phyloP scores from a whole-genome alignment of 2,797 vertebrate genomes.

The Mormyrus proboscirostris region DNA sequence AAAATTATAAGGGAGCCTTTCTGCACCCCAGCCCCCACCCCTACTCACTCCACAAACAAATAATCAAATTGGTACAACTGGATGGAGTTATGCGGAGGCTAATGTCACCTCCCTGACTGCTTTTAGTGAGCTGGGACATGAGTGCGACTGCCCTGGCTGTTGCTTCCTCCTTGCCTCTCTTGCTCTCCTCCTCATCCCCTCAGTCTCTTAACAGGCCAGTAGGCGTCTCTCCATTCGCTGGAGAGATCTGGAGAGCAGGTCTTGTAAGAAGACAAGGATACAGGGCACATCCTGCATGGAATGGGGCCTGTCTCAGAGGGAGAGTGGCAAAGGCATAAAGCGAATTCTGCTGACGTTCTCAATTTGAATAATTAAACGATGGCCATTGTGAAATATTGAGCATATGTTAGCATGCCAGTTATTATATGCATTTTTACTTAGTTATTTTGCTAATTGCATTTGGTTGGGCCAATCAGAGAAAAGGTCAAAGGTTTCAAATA shows the following conservation, averaged over 20 bases:
- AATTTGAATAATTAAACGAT: not conserved
- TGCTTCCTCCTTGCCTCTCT: not conserved
- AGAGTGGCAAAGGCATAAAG: not conserved
- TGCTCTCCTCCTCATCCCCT: not conserved
- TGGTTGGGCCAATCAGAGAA: not conserved
- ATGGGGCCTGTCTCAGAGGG: not conserved
- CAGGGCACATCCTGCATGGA: not conserved
- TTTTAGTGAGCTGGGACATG: slow-evolving; percentile 58
- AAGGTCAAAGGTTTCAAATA: not conserved
- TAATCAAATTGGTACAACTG: slow-evolving; percentile 75
- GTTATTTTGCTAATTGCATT: not conserved
- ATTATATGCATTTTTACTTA: not conserved
- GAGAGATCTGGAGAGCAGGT: not conserved
- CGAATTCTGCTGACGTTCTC: not conserved
- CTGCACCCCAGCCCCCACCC: slow-evolving; percentile 41
- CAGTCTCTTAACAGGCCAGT: not conserved
- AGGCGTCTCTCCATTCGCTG: slow-evolving; percentile 26
- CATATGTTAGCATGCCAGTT: not conserved
- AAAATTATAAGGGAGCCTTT: slow-evolving; percentile 72
- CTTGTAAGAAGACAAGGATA: not conserved
- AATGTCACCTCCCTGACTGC: slow-evolving; percentile 67
- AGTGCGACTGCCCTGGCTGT: slow-evolving; percentile 38
- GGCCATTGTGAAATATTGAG: not conserved
- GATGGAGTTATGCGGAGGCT: slow-evolving; percentile 70
- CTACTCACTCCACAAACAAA: slow-evolving; percentile 64